A percentile compares a stretch with the other conserved stretches of the same genome.
These are phyloP conservation scores for Tamias sibiricus DNA, from an alignment of 2,113 vertebrate species.

Conservation along the genomic window DNA sequence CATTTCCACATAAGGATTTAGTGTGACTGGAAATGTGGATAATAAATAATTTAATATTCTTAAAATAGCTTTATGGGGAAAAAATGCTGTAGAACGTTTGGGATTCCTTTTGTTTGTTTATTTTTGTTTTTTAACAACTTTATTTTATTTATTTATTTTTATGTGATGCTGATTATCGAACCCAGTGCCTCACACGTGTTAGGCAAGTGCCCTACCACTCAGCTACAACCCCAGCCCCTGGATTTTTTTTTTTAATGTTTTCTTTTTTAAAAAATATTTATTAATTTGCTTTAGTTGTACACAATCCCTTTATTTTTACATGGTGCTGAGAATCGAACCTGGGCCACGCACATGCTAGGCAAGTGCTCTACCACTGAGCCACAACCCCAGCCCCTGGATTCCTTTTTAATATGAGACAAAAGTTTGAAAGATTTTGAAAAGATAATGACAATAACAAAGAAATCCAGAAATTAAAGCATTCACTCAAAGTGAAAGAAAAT, in stretches of 20 bases:
- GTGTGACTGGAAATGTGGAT: not conserved
- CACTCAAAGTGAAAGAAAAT: not conserved
- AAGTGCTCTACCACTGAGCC: too few species aligned
- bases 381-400: not conserved
- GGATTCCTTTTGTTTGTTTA: not conserved
- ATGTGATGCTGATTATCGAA: too few species aligned
- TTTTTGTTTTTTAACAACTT: too few species aligned
- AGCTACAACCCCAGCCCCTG: not conserved
- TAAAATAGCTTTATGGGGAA: not conserved
- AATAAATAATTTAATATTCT: constrained; percentile 12
- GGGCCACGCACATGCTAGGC: too few species aligned
- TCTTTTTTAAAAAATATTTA: too few species aligned
- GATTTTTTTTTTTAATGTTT: constrained; percentile 25
- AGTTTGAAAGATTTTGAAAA: not conserved
- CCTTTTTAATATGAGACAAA: not conserved
- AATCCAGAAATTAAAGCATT: not conserved
- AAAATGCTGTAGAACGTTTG: not conserved
- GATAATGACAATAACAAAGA: not conserved
- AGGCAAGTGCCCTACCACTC: too few species aligned
- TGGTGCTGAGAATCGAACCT: too few species aligned
- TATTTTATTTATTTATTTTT: too few species aligned
- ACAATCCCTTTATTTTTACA: too few species aligned
- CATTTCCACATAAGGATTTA: constrained; percentile 12
- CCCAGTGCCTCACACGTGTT: too few species aligned
- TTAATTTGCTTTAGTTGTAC: too few species aligned